phyloP scores from a whole-genome alignment of 2,888 invertebrate genomes.

The Shargacucullia verbasci region DNA sequence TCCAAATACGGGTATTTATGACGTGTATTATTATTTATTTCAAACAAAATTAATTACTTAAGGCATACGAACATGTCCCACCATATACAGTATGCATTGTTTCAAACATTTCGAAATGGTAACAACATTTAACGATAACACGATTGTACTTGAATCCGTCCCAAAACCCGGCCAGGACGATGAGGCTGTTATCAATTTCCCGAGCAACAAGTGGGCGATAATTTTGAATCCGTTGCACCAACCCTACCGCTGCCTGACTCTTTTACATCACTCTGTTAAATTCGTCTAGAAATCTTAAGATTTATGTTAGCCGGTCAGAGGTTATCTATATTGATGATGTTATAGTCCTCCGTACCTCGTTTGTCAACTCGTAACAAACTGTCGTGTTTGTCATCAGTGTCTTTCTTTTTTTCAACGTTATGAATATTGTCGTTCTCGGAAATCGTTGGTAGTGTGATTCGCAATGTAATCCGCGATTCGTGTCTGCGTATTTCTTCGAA shows the following conservation, averaged over 20 bases:
- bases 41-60: not conserved
- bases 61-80: too few species aligned
- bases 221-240: slow-evolving; percentile 84
- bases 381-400: slow-evolving; percentile 63
- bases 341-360: slow-evolving; percentile 54
- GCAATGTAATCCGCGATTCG: slow-evolving; percentile 76
- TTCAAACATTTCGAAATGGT: slow-evolving; percentile 13
- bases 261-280: slow-evolving; percentile 66
- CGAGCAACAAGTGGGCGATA: slow-evolving; percentile 87
- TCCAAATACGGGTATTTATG: too few species aligned
- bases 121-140: slow-evolving; percentile 59
- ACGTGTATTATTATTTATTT: too few species aligned
- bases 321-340: slow-evolving; percentile 63
- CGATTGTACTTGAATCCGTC: slow-evolving; percentile 79
- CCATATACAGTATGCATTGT: not conserved
- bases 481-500: slow-evolving; percentile 80
- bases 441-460: slow-evolving; percentile 68
- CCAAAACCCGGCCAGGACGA: slow-evolving; percentile 74
- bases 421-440: slow-evolving; percentile 72
- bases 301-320: slow-evolving; percentile 60
- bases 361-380: slow-evolving; percentile 61
- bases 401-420: slow-evolving; percentile 58
- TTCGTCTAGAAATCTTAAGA: slow-evolving; percentile 60
- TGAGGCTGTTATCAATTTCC: slow-evolving; percentile 87
- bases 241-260: slow-evolving; percentile 67